A percentile compares a stretch with the other conserved stretches of the same genome.
These are phyloP conservation scores for Arion vulgaris DNA, from an alignment of 1,140 invertebrate genomes.

Conservation along the genomic window DNA sequence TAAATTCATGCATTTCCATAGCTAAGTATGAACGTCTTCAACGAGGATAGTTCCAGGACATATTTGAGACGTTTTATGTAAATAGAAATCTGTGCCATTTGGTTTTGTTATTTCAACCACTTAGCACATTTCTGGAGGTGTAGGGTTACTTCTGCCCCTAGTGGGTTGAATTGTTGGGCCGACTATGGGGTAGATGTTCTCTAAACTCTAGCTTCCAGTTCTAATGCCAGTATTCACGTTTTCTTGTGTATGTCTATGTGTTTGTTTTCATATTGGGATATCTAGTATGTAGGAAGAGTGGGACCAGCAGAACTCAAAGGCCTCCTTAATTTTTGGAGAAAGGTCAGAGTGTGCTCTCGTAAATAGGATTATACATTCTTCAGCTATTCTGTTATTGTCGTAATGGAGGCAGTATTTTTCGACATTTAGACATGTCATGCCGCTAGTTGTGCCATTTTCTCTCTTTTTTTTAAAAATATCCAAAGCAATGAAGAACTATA, in stretches of 20 bases:
- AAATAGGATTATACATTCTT: too few relatives aligned
- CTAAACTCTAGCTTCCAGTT: background rate
- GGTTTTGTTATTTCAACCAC: background rate
- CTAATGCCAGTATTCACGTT: too few relatives aligned
- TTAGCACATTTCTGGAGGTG: background rate
- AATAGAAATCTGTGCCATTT: background rate
- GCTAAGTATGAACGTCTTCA: background rate
- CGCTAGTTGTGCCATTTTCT: too few relatives aligned
- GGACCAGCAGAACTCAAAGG: background rate
- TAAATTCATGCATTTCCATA: slow-evolving; percentile 17
- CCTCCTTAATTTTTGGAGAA: background rate
- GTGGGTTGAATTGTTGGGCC: background rate
- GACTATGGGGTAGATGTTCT: background rate
- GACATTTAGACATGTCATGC: too few relatives aligned
- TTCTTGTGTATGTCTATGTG: too few relatives aligned
- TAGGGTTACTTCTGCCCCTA: background rate
- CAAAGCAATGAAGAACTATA: too few relatives aligned
- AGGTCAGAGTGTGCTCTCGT: background rate
- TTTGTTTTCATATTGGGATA: background rate
- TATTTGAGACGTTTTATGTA: slow-evolving; percentile 9
- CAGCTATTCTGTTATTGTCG: too few relatives aligned
- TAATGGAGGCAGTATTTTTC: too few relatives aligned
- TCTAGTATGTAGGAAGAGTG: background rate
- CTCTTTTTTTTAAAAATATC: too few relatives aligned
- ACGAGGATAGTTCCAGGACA: background rate